Conservation (phyloP, 2,113 vertebrate genomes). For the Varanus komodoensis region DNA sequence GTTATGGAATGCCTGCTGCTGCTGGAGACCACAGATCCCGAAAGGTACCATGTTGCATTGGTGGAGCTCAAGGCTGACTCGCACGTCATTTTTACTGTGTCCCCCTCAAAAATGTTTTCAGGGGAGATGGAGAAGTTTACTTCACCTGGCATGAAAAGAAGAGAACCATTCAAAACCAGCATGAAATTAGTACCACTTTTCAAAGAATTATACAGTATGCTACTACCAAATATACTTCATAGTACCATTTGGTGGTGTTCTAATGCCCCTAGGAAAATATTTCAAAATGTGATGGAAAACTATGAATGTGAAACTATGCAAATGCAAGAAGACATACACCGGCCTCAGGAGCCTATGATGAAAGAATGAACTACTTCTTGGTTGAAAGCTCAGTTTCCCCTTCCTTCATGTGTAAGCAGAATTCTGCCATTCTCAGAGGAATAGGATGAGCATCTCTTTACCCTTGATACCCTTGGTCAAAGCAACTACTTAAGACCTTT, state of each 20-base stretch:
- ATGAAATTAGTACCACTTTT: neutral
- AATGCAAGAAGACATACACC: neutral
- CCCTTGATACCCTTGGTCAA: no score
- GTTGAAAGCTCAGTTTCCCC: neutral
- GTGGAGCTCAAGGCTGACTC: conserved; percentile 36
- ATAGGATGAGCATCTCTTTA: neutral
- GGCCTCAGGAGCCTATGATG: neutral
- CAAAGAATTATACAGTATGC: neutral
- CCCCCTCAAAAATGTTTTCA: conserved; percentile 70
- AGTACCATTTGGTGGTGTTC: neutral
- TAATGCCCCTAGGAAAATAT: neutral
- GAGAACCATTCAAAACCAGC: neutral
- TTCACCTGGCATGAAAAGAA: conserved; percentile 68
- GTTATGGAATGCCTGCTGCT: neutral
- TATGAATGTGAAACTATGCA: neutral
- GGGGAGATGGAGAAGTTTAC: conserved; percentile 64
- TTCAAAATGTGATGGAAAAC: neutral
- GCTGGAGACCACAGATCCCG: neutral
- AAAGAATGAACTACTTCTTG: neutral
- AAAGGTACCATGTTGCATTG: conserved; percentile 63
- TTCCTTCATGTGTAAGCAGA: neutral
- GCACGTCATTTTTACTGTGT: conserved; percentile 71
- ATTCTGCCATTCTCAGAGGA: neutral
- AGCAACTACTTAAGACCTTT: neutral
- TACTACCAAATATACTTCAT: neutral